Evolutionary conservation across 1,140 invertebrate genomes (phyloP), one percentile per base, ranked within the genome.

Genomic region (Octopus sinensis): DNA sequence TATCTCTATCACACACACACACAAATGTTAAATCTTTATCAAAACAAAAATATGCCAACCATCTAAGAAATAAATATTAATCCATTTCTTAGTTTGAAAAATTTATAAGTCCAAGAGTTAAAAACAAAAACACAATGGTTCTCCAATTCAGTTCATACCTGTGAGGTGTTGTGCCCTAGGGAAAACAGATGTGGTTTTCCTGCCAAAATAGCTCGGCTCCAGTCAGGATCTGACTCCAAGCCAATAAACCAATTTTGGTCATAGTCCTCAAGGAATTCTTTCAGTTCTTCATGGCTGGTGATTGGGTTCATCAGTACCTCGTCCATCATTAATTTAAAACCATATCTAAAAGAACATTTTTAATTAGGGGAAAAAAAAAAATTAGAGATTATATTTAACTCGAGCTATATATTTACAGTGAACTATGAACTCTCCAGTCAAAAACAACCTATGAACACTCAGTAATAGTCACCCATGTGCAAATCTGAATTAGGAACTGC

Each of bases 291-390:
- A 79, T 88, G 81, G 7, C 83, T 84, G 12, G 85, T 84, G 30
- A 88, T 86, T 51, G 89, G 88, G 9, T 91, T 91, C 78, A 92
- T 84, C 73, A 92, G 84, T 12, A 88, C 85, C 81, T 92, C 90
- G 84, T 92, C 92, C 56, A 92, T 84, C 84, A 91, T 90, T 79
- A 92, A 83, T 84, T 92, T 92, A 71, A 92, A 89, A 10, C 91
- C 89, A 86, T 90, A 91, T 79, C 90, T 92, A 84, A 30, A 23
- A 77, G 10, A 51, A n/a, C 30, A 43, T 43, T 43, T 43, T 43
- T 43, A 43, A 43, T 43, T 43, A 17, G 13, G 68, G 30, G 4
- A 17, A 23, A 12, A 73, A 5, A 9, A 73, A 62, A 62, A 62
- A 62, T 43, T 43, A 43, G 30, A 43, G 3, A 43, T 43, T 43